Conservation (phyloP, 2,888 invertebrate species). For the Tetheella fluctuosa region DNA sequence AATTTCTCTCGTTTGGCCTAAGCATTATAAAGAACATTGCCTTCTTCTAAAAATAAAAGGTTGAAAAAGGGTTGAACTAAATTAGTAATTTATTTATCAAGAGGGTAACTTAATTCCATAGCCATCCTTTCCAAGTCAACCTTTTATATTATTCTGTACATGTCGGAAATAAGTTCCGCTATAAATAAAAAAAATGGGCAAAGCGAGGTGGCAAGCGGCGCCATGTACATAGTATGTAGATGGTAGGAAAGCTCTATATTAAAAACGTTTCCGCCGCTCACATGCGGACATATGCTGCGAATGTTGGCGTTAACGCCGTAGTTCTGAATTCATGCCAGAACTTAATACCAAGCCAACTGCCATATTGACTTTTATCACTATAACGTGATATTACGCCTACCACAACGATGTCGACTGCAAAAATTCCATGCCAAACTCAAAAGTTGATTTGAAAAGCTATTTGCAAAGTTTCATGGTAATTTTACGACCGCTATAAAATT, state of each 20-base stretch:
- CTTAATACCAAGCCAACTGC: conserved; percentile 46
- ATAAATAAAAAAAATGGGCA: conserved; percentile 1
- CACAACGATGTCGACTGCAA: conserved; percentile 20
- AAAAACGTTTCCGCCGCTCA: conserved; percentile 57
- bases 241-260: conserved; percentile 54
- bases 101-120: not conserved
- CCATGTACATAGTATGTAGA: conserved; percentile 13
- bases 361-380: conserved; percentile 63
- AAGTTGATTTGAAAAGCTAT: conserved; percentile 60
- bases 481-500: conserved; percentile 67
- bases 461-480: conserved; percentile 66
- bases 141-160: conserved; percentile 8
- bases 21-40: too few relatives aligned
- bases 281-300: conserved; percentile 68
- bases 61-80: not conserved
- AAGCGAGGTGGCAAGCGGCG: not conserved
- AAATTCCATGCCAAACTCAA: conserved; percentile 31
- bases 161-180: not conserved
- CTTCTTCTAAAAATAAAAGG: not conserved
- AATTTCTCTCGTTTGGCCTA: too few relatives aligned
- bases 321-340: conserved; percentile 74
- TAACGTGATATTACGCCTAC: conserved; percentile 32
- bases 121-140: not conserved
- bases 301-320: conserved; percentile 67
- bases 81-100: not conserved